These are phyloP conservation scores for Cyphomyrmex costatus DNA, from an alignment of 1,140 invertebrate species.

Conservation along the genomic window DNA sequence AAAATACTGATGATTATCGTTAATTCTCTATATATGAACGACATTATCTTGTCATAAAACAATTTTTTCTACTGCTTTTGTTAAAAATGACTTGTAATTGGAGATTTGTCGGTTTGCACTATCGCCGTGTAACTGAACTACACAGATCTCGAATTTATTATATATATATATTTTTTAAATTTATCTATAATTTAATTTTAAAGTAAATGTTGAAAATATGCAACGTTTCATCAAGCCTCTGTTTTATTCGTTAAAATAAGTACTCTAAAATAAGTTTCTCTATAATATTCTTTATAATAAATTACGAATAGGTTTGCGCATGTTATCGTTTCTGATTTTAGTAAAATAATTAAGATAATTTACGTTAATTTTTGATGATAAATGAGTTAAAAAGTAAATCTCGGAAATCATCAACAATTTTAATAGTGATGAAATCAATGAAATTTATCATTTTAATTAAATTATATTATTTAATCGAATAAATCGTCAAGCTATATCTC, in stretches of 20 bases:
- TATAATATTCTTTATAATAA: neutral
- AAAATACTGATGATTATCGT: neutral
- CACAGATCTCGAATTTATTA: no score
- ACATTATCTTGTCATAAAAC: no score
- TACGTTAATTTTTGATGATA: neutral
- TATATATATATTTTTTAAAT: no score
- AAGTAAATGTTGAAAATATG: no score
- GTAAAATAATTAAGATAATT: neutral
- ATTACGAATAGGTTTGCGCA: neutral
- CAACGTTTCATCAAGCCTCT: neutral
- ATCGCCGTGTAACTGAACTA: no score
- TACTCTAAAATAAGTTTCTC: no score
- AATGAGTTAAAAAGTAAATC: neutral
- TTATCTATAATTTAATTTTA: no score
- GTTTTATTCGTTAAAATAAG: neutral
- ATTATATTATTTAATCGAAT: neutral
- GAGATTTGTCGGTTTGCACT: no score
- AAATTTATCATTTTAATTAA: conserved; percentile 2
- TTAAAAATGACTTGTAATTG: no score
- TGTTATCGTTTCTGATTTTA: neutral
- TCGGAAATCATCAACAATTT: neutral
- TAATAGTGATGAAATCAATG: neutral
- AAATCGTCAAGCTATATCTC: neutral
- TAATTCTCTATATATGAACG: no score
- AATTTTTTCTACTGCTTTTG: no score